Evolutionary conservation across 1,140 invertebrate genomes (phyloP).

Genomic region (Camponotus floridanus): DNA sequence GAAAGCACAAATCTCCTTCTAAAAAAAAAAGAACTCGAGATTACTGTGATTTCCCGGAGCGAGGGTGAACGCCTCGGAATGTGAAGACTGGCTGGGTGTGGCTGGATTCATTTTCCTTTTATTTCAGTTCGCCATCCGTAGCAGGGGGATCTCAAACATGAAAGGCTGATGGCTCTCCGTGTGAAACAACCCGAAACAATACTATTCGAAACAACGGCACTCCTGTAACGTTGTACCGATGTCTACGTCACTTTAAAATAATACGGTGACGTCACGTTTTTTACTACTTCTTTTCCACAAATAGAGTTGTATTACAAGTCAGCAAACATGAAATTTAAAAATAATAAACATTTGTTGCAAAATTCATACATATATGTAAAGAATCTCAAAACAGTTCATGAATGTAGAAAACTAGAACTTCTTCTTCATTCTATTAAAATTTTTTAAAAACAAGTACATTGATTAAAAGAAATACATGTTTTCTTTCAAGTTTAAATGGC

Average conservation of each 20-base stretch:
- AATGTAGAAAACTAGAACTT: neutral
- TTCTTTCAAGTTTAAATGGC: too few species aligned
- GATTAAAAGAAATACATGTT: too few species aligned
- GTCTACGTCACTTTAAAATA: constrained; percentile 21
- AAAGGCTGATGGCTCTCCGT: constrained; percentile 64
- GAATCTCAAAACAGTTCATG: neutral
- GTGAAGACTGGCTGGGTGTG: constrained; percentile 68
- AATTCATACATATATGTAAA: too few species aligned
- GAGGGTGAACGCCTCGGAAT: constrained; percentile 70
- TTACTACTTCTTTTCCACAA: neutral
- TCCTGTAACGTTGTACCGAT: constrained; percentile 58
- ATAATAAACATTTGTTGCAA: neutral
- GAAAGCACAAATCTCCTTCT: constrained; percentile 44
- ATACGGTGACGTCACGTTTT: constrained; percentile 3
- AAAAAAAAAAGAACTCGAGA: constrained; percentile 62
- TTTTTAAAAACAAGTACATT: neutral
- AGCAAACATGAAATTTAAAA: neutral
- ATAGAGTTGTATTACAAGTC: constrained; percentile 3
- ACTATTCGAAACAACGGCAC: constrained; percentile 59
- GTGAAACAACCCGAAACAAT: constrained; percentile 74
- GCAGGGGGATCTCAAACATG: constrained; percentile 66
- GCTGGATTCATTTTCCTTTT: constrained; percentile 74
- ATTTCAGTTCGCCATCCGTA: constrained; percentile 69
- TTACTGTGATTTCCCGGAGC: constrained; percentile 72
- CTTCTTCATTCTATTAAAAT: neutral